phyloP scores from a whole-genome alignment of 2,888 invertebrate genomes.

The Drosophila lacicola region DNA sequence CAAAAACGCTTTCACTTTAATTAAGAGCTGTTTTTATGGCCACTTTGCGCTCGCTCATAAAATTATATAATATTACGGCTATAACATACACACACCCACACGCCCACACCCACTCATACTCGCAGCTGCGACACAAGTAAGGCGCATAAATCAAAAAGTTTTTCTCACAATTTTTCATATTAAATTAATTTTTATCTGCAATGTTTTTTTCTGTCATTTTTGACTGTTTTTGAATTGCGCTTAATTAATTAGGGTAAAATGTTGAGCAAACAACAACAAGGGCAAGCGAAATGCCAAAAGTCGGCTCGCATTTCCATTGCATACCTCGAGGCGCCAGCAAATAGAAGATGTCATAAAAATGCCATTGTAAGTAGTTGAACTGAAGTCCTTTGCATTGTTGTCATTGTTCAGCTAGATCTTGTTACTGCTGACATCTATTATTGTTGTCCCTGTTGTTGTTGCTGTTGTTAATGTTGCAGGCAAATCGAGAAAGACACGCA shows the following conservation, averaged over 20 bases:
- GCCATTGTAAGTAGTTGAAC: conserved; percentile 77
- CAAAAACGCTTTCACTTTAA: conserved; percentile 36
- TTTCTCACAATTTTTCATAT: conserved; percentile 52
- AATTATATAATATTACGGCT: conserved; percentile 26
- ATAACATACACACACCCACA: conserved; percentile 15
- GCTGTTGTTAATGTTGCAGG: conserved; percentile 52
- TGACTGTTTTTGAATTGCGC: conserved; percentile 42
- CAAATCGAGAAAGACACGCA: conserved; percentile 73
- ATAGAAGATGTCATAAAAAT: conserved; percentile 76
- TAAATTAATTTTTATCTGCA: conserved; percentile 66
- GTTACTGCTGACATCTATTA: conserved; percentile 37
- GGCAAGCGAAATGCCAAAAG: conserved; percentile 34
- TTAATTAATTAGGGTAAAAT: conserved; percentile 72
- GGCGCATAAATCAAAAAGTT: conserved; percentile 57
- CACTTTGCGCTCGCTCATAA: conserved; percentile 29
- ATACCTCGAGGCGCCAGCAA: conserved; percentile 47
- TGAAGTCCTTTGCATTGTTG: conserved; percentile 57
- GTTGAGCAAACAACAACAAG: conserved; percentile 7
- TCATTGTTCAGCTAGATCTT: conserved; percentile 56
- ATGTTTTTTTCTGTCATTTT: conserved; percentile 41
- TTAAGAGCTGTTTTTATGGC: conserved; percentile 32
- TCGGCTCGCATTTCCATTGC: conserved; percentile 57
- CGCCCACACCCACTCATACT: conserved; percentile 10
- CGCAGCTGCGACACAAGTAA: conserved; percentile 18
- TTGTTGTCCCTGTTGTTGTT: conserved; percentile 40